These are phyloP conservation scores for Encarsia formosa DNA, from an alignment of 2,888 invertebrate species.

Conservation along the genomic window DNA sequence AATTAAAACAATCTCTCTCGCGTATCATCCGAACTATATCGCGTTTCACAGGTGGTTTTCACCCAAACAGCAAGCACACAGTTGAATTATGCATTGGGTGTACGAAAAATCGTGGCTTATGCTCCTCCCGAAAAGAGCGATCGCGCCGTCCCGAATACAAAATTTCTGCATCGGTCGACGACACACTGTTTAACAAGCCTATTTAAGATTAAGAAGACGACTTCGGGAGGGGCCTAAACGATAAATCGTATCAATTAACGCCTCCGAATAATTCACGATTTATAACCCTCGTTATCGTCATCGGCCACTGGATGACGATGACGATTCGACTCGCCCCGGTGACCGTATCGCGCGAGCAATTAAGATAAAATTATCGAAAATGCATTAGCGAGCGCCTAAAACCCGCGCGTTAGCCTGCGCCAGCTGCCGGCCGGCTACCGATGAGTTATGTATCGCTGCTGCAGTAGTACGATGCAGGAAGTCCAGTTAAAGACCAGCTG, in stretches of 20 bases:
- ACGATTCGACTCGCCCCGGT: too few species aligned
- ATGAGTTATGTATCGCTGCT: too few species aligned
- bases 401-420: background rate
- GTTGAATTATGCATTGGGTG: too few species aligned
- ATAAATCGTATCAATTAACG: background rate
- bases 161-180: constrained; percentile 4
- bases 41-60: too few species aligned
- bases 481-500: too few species aligned
- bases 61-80: too few species aligned
- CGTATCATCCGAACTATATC: too few species aligned
- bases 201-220: constrained; percentile 24
- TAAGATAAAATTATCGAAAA: constrained; percentile 30
- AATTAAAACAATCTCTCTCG: too few species aligned
- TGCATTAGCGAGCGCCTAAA: constrained; percentile 14
- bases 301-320: too few species aligned
- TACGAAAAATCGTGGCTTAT: too few species aligned
- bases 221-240: too few species aligned
- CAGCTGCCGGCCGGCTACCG: background rate
- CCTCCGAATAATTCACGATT: background rate
- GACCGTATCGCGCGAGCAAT: constrained; percentile 14
- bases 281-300: background rate
- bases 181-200: constrained; percentile 23
- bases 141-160: constrained; percentile 2
- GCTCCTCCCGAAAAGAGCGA: background rate
- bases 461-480: too few species aligned